A percentile compares a stretch with the other conserved stretches of the same genome.
Evolutionary conservation across 1,140 invertebrate species (phyloP).

Genomic region (Diorhabda carinulata): DNA sequence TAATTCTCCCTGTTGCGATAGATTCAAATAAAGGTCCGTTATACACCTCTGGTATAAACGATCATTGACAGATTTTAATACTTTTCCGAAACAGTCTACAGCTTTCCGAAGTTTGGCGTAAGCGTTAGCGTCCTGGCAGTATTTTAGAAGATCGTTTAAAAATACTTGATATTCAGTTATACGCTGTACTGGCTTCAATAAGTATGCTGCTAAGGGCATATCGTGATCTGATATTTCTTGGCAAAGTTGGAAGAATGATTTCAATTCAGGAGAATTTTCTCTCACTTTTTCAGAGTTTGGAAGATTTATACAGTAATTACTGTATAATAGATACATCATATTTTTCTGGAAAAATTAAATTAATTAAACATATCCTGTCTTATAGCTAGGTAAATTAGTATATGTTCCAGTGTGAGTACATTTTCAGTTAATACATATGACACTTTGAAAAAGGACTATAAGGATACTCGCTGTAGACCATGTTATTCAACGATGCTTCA

Average conservation of each 20-base stretch:
- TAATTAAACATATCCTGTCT: background rate
- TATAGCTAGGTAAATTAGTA: background rate
- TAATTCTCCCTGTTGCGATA: slow-evolving; percentile 80
- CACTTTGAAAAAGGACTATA: no score
- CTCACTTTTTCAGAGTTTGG: slow-evolving; percentile 86
- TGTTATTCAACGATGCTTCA: no score
- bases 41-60: slow-evolving; percentile 96
- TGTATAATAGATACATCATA: slow-evolving; percentile 85
- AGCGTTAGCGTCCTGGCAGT: slow-evolving; percentile 76
- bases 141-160: slow-evolving; percentile 83
- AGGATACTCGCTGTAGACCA: no score
- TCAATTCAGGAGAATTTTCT: slow-evolving; percentile 76
- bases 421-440: no score
- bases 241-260: slow-evolving; percentile 75
- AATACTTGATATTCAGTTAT: slow-evolving; percentile 98
- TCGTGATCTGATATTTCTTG: slow-evolving; percentile 86
- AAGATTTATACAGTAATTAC: slow-evolving; percentile 96
- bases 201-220: slow-evolving; percentile 88
- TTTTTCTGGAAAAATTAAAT: slow-evolving; percentile 68
- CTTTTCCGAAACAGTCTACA: slow-evolving; percentile 88
- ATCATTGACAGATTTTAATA: slow-evolving; percentile 92
- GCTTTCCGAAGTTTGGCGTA: slow-evolving; percentile 82
- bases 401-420: background rate
- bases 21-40: slow-evolving; percentile 81
- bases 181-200: slow-evolving; percentile 95